Percentiles rank a stretch among this genome's conserved stretches.
These are phyloP conservation scores for Amiota minor DNA, from an alignment of 2,888 invertebrate genomes.

Conservation along the genomic window DNA sequence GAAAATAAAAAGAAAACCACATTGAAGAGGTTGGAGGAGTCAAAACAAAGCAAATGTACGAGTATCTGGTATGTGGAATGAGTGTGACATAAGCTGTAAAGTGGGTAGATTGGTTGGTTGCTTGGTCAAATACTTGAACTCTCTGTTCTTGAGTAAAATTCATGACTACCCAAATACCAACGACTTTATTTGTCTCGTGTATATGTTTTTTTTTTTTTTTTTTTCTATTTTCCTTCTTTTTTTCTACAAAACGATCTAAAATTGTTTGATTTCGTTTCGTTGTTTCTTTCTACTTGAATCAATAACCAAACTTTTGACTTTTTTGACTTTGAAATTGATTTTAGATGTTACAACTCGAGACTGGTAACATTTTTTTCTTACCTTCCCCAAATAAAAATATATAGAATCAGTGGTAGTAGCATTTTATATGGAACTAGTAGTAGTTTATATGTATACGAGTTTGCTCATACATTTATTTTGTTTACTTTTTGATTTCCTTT, in stretches of 20 bases:
- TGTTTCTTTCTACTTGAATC: background rate
- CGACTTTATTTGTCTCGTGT: conserved; percentile 5
- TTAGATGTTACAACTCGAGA: too few relatives aligned
- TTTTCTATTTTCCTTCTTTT: too few relatives aligned
- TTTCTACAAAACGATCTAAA: background rate
- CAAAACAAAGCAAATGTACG: background rate
- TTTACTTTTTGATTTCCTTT: conserved; percentile 4
- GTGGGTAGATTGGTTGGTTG: background rate
- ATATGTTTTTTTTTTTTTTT: too few relatives aligned
- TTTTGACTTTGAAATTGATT: background rate
- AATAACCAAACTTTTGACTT: conserved; percentile 3
- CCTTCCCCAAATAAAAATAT: too few relatives aligned
- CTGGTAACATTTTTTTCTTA: too few relatives aligned
- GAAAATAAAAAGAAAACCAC: background rate
- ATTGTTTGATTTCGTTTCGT: background rate
- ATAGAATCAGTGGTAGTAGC: too few relatives aligned
- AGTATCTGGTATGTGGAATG: background rate
- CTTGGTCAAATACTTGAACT: conserved; percentile 20
- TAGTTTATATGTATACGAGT: background rate
- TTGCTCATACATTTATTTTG: conserved; percentile 9
- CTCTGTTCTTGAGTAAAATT: conserved; percentile 12
- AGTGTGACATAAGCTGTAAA: background rate
- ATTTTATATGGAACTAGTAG: too few relatives aligned
- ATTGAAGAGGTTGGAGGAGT: background rate
- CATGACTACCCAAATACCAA: background rate